These are phyloP conservation scores for Chouioia cunea DNA, from an alignment of 2,888 invertebrate genomes.

Conservation along the genomic window DNA sequence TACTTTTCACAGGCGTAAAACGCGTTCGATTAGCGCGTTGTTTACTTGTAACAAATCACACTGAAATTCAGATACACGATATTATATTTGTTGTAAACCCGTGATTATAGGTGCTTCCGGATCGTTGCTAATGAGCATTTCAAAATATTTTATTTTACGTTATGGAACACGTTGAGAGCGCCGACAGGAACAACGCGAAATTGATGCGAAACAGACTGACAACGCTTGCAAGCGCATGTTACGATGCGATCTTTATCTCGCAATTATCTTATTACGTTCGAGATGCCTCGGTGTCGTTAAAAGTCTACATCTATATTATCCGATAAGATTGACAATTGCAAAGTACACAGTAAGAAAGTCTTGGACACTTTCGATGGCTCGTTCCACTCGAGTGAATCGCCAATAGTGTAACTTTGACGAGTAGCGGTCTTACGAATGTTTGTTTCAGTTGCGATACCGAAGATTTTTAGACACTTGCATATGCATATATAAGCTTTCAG, in stretches of 20 bases:
- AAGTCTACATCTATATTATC: constrained; percentile 20
- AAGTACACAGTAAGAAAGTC: constrained; percentile 47
- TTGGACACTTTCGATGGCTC: constrained; percentile 48
- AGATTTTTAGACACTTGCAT: constrained; percentile 15
- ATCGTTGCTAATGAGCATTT: constrained; percentile 51
- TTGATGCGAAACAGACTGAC: constrained; percentile 57
- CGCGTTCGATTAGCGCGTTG: constrained; percentile 21
- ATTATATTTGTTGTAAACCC: constrained; percentile 53
- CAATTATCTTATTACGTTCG: constrained; percentile 26
- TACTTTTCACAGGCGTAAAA: constrained; percentile 28
- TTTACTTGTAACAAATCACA: constrained; percentile 34
- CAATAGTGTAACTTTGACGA: constrained; percentile 21
- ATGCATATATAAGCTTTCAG: constrained; percentile 7
- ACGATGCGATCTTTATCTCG: constrained; percentile 49
- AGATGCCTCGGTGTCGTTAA: constrained; percentile 34
- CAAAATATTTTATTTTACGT: constrained; percentile 42
- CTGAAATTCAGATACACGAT: constrained; percentile 30
- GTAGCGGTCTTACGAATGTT: constrained; percentile 3
- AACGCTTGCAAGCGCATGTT: constrained; percentile 55
- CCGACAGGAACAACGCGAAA: constrained; percentile 47
- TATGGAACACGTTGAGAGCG: constrained; percentile 46
- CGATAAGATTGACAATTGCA: constrained; percentile 39
- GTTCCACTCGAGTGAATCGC: constrained; percentile 23
- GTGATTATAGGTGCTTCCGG: constrained; percentile 67
- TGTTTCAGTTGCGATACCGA: constrained; percentile 27